Evolutionary conservation across 2,113 vertebrate species (phyloP), one percentile per base, ranked within the genome.

Genomic region (Malurus elegans): DNA sequence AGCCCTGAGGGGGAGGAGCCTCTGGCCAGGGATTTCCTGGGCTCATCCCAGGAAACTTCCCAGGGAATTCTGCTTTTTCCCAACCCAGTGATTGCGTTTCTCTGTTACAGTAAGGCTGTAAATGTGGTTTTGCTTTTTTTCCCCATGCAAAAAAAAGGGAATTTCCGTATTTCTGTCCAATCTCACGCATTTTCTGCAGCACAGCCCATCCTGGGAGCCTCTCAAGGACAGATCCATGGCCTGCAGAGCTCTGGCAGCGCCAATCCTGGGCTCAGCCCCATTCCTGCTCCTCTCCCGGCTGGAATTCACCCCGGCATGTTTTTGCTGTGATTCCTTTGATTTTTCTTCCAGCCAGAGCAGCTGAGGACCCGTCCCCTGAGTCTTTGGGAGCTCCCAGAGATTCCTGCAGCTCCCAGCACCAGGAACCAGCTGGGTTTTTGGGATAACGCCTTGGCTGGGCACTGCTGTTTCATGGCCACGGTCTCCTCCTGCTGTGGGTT

Each of bases 161-260:
- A 42, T 16, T 34, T 40, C 25, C 23, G 3, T 9, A 19, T 40
- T 56, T 87, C 57, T 58, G 19, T 9, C 20, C 6, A 18, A 19
- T 18, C 25, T 11, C n/a, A 24, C 14, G 0, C 2, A 4, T 67
- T 61, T 69, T 14, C 28, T 72, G 45, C 9, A 32, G 72, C 50
- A 29, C 32, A 14, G 2, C 9, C 9, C 36, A 32, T 3, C n/a
- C 29, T 0, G 0, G 23, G 19, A 42, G 9, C 61, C 42, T 24
- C 32, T 14, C 31, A 4, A 42, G 44, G 4, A 28, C 19, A 54
- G 8, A 19, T 3, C 24, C 3, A 0, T 0, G 1, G 42, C 14
- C 75, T 48, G 56, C 31, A 1, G 42, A 42, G 51, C 61, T 17
- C 60, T 11, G 32, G 10, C 9, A 82, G 75, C 47, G n/a, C 44